Conservation (phyloP, 2,113 vertebrate genomes). For the Polypterus bichir region DNA sequence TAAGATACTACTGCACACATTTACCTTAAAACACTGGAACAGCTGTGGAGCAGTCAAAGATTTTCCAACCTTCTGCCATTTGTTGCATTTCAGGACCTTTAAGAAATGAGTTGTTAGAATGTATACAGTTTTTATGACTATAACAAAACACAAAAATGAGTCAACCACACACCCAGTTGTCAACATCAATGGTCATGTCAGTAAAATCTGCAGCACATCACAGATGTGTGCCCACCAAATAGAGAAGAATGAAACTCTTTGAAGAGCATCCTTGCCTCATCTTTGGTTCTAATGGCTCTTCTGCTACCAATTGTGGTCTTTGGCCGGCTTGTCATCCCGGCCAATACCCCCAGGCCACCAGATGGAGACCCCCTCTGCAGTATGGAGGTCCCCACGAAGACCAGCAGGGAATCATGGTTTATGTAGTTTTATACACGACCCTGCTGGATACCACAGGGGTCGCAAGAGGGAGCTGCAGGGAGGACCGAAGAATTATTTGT, state of each 20-base stretch:
- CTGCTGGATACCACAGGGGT: too few species aligned
- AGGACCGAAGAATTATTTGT: too few species aligned
- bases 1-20: slow-evolving; percentile 7
- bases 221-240: slow-evolving; percentile 10
- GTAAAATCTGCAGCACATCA: slow-evolving; percentile 14
- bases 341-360: too few species aligned
- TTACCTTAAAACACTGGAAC: slow-evolving; percentile 18
- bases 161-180: slow-evolving; percentile 17
- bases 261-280: slow-evolving; percentile 9
- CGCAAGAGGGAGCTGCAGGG: too few species aligned
- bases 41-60: slow-evolving; percentile 11
- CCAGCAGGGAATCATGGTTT: too few species aligned
- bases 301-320: neutral
- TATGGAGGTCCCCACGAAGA: too few species aligned
- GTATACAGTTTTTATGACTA: neutral
- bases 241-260: slow-evolving; percentile 14
- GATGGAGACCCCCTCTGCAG: too few species aligned
- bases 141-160: neutral
- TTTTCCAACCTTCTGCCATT: too few species aligned
- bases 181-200: slow-evolving; percentile 16
- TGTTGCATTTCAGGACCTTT: slow-evolving; percentile 1
- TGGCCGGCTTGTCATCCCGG: too few species aligned
- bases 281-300: slow-evolving; percentile 8
- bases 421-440: too few species aligned
- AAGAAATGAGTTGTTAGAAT: slow-evolving; percentile 1